Percentiles rank a stretch among this genome's conserved stretches.
These are phyloP conservation scores for Bombus sylvicola DNA, from an alignment of 1,140 invertebrate species.

Conservation along the genomic window DNA sequence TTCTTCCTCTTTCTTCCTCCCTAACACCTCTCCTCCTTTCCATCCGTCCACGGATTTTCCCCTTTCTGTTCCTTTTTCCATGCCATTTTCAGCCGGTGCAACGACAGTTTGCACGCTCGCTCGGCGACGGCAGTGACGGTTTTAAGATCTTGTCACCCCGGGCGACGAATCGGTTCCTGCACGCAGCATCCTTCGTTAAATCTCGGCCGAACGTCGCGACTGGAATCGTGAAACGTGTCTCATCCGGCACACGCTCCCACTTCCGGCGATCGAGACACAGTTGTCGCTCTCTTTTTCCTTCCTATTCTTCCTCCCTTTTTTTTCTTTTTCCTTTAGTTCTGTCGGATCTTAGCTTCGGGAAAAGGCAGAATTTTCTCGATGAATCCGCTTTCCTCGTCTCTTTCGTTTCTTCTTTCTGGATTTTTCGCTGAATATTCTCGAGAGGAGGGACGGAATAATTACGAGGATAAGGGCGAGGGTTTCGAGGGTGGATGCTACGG, in stretches of 20 bases:
- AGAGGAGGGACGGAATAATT: slow-evolving; percentile 3
- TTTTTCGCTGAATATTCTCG: background rate
- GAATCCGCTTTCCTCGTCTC: background rate
- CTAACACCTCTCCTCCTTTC: slow-evolving; percentile 2
- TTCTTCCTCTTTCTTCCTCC: no score
- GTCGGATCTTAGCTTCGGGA: background rate
- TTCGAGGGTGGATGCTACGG: background rate
- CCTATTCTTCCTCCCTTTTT: no score
- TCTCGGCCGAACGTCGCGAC: background rate
- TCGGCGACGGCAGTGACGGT: slow-evolving; percentile 49
- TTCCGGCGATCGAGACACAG: slow-evolving; percentile 13
- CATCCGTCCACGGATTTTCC: slow-evolving; percentile 20
- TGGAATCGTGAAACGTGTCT: background rate
- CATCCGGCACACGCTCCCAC: background rate
- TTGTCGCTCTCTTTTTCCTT: background rate
- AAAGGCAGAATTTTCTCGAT: background rate
- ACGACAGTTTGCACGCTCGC: slow-evolving; percentile 40
- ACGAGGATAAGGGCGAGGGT: background rate
- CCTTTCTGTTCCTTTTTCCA: slow-evolving; percentile 55
- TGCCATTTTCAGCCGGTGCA: slow-evolving; percentile 65
- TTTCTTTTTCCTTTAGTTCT: no score
- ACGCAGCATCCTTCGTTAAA: slow-evolving; percentile 13
- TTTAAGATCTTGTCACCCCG: slow-evolving; percentile 45
- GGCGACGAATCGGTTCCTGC: slow-evolving; percentile 11
- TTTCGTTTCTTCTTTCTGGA: background rate